A percentile compares a stretch with the other conserved stretches of the same genome.
Evolutionary conservation across 2,113 vertebrate species (phyloP).

Genomic region (Morone saxatilis): DNA sequence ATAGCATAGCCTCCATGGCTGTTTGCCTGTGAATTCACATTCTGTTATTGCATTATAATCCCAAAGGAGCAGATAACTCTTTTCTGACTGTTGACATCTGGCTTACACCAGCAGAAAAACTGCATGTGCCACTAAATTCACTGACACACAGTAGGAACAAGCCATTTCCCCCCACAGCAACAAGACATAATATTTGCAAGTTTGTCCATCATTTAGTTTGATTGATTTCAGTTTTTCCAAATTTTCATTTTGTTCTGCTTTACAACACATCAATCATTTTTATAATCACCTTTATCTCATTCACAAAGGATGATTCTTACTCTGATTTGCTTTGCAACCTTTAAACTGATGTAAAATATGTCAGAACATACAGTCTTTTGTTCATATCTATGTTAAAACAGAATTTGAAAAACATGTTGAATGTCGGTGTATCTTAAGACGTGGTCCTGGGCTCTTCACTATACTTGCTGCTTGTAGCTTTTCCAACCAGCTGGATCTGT

Average conservation of each 20-base stretch:
- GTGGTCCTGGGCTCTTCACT: constrained; percentile 24
- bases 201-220: constrained; percentile 25
- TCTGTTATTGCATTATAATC: constrained; percentile 45
- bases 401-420: constrained; percentile 23
- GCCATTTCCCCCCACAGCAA: constrained; percentile 16
- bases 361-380: not conserved
- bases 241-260: not conserved
- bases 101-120: constrained; percentile 47
- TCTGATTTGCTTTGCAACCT: constrained; percentile 84
- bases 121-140: constrained; percentile 57
- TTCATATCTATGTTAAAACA: constrained; percentile 17
- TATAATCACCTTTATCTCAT: constrained; percentile 33
- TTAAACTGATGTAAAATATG: constrained; percentile 29
- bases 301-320: constrained; percentile 78
- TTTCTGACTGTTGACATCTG: constrained; percentile 42
- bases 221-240: constrained; percentile 14
- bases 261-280: constrained; percentile 38
- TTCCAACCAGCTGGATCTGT: constrained; percentile 45
- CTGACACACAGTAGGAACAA: constrained; percentile 33
- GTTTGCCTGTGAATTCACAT: constrained; percentile 44
- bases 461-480: constrained; percentile 44
- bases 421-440: constrained; percentile 11
- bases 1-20: constrained; percentile 23
- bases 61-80: constrained; percentile 34
- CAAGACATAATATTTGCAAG: constrained; percentile 23